Evolutionary conservation across 1,140 invertebrate species (phyloP).

Genomic region (Drosophila teissieri): DNA sequence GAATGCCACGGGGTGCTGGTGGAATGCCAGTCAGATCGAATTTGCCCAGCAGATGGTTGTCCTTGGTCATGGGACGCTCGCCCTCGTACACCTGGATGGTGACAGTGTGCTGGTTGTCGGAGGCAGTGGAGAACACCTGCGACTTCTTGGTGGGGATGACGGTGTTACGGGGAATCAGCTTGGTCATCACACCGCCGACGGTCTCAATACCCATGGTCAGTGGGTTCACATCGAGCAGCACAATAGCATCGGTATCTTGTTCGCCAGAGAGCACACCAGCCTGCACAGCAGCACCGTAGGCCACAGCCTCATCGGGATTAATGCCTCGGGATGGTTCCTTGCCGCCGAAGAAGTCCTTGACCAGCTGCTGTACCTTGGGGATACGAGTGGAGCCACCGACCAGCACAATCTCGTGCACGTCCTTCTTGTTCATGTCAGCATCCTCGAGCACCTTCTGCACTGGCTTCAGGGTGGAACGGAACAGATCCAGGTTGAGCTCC

Average conservation of each 20-base stretch:
- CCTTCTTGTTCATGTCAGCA: constrained; percentile 99
- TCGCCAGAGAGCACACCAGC: constrained; percentile 95
- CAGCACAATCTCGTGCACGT: constrained; percentile 99
- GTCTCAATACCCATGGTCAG: constrained; percentile 99
- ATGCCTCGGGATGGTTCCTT: constrained; percentile 99
- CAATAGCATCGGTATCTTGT: constrained; percentile 98
- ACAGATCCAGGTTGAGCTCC: constrained; percentile 99
- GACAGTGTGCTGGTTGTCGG: constrained; percentile 99
- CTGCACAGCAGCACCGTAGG: constrained; percentile 99
- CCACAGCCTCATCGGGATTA: constrained; percentile 99
- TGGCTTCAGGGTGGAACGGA: constrained; percentile 98
- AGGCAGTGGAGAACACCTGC: constrained; percentile 99
- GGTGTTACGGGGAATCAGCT: constrained; percentile 98
- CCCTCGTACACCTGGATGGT: constrained; percentile 99
- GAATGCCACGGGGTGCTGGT: constrained; percentile 98
- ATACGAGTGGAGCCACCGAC: constrained; percentile 99
- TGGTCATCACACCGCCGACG: constrained; percentile 99
- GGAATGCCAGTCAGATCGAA: constrained; percentile 99
- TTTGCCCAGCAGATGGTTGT: constrained; percentile 98
- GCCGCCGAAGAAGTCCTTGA: constrained; percentile 99
- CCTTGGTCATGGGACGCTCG: constrained; percentile 99
- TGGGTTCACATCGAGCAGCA: constrained; percentile 98
- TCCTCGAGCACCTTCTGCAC: constrained; percentile 99
- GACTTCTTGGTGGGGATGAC: constrained; percentile 99
- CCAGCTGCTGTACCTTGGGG: constrained; percentile 99